Base-by-base conservation (phyloP, 2,113 vertebrate genomes). In the Globicephala melas region DNA sequence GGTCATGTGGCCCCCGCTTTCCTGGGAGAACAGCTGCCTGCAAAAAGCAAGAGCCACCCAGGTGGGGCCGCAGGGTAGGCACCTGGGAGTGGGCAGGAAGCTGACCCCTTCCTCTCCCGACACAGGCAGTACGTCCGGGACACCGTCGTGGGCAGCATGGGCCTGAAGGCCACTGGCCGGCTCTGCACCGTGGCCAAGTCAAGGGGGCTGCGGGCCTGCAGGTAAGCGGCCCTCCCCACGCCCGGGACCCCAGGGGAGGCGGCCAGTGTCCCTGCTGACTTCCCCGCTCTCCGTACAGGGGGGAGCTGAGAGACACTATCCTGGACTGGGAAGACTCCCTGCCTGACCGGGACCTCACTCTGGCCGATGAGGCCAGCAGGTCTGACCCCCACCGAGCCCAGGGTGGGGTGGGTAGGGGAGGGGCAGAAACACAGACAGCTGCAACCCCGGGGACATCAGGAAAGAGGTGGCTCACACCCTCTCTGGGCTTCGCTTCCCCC, bases 321-420 rank as follows among this genome's bases (percentile, higher is more conserved):
- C 98, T 99, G 97, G 99, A 99, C 96, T 99, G 99, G 99, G 99
- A 99, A 68, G 99, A 99, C 33, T 98, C 99, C 0, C 98, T 99
- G 94, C 99, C 99, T 0, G 99, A 99, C 91, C 98, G 98, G 1
- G 99, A 99, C 98, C 99, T 99, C 73, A 99, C 97, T 3, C 99
- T 99, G 47, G 99, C 99, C 0, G 99, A 99, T 0, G 99, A 99
- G 62, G 99, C 99, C 97, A 99, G 99, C 99, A 99, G 99, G 99
- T 99, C 96, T 91, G 97, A 80, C 63, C 83, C 23, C 13, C 0
- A 8, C 5, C 8, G 3, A 28, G 31, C n/a, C n/a, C 13, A 0
- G 74, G 1, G 38, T 3, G 3, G 10, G 21, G 9, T 0, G 2
- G n/a, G 26, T 0, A 0, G 38, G 26, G 15, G 11, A 4, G 10